Evolutionary conservation across 2,113 vertebrate species (phyloP).

Genomic region (Sula dactylatra): DNA sequence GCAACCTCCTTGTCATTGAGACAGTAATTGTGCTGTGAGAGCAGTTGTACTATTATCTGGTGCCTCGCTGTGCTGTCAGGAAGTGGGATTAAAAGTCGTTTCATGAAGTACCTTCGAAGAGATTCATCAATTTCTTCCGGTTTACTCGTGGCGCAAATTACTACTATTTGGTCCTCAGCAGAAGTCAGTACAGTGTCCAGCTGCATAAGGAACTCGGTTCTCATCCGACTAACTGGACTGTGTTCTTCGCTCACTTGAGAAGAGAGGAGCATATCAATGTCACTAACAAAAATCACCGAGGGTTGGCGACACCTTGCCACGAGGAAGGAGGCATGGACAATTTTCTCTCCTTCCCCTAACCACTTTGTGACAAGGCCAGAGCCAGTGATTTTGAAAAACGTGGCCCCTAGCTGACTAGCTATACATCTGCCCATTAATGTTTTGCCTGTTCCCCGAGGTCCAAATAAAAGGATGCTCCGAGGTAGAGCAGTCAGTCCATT

Average conservation of each 20-base stretch:
- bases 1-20: constrained; percentile 98
- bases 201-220: constrained; percentile 96
- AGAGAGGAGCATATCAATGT: constrained; percentile 93
- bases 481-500: constrained; percentile 92
- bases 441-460: constrained; percentile 97
- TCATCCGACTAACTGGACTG: constrained; percentile 91
- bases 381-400: constrained; percentile 89
- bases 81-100: constrained; percentile 96
- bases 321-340: constrained; percentile 93
- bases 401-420: constrained; percentile 94
- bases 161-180: constrained; percentile 93
- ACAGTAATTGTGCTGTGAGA: constrained; percentile 99
- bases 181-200: constrained; percentile 93
- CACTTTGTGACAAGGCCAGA: constrained; percentile 95
- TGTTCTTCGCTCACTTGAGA: constrained; percentile 91
- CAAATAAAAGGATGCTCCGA: constrained; percentile 96
- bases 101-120: constrained; percentile 97
- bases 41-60: constrained; percentile 99
- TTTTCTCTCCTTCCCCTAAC: constrained; percentile 93
- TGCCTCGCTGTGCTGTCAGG: constrained; percentile 95
- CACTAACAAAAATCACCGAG: constrained; percentile 94
- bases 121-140: constrained; percentile 97
- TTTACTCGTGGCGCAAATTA: constrained; percentile 98
- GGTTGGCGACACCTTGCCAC: constrained; percentile 96
- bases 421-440: constrained; percentile 93